These are phyloP conservation scores for Phaetusa simplex DNA, from an alignment of 2,113 vertebrate species.

Conservation along the genomic window DNA sequence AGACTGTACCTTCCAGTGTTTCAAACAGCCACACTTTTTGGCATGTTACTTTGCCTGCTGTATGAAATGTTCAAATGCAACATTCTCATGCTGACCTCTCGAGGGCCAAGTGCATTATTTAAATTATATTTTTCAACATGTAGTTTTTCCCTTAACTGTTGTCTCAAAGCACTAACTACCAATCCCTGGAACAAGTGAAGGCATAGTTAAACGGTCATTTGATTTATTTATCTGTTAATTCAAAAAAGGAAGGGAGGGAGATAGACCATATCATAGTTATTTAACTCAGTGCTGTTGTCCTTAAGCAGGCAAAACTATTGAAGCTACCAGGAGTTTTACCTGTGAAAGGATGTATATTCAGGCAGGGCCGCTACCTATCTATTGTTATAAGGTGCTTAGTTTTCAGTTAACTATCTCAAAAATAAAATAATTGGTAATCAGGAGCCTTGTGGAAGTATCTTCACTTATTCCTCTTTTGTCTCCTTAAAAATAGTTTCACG, in stretches of 20 bases:
- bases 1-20: conserved; percentile 46
- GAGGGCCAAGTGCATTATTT: conserved; percentile 34
- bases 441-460: conserved; percentile 65
- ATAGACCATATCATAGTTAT: background rate
- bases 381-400: background rate
- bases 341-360: background rate
- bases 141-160: conserved; percentile 14
- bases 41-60: conserved; percentile 77
- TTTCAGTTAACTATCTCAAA: conserved; percentile 24
- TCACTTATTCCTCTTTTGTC: conserved; percentile 87
- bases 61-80: conserved; percentile 75
- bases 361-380: background rate
- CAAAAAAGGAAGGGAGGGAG: background rate
- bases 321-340: background rate
- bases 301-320: conserved; percentile 3
- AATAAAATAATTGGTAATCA: conserved; percentile 46
- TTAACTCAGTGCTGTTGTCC: background rate
- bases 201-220: background rate
- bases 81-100: conserved; percentile 61
- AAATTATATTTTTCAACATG: conserved; percentile 47
- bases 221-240: background rate
- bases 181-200: conserved; percentile 51
- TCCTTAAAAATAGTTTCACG: conserved; percentile 93
- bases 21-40: conserved; percentile 64
- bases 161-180: background rate